Conservation (phyloP, 1,140 invertebrate species). For the Drosophila willistoni region DNA sequence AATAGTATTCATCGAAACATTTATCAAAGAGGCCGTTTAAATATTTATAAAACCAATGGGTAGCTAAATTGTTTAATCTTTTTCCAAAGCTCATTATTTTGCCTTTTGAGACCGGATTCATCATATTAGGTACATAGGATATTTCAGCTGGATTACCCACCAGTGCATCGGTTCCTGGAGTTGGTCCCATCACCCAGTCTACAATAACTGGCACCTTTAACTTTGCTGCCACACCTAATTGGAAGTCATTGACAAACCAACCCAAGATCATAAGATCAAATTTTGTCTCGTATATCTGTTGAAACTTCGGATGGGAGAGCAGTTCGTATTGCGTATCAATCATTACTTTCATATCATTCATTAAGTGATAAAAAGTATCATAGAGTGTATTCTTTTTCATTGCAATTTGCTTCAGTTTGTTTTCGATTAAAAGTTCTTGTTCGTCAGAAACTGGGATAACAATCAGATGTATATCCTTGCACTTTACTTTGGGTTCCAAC, state of each 20-base stretch:
- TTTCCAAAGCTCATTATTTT: slow-evolving; percentile 45
- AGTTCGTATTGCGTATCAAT: slow-evolving; percentile 56
- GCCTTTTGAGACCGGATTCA: background rate
- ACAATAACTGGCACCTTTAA: slow-evolving; percentile 66
- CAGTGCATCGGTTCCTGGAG: slow-evolving; percentile 23
- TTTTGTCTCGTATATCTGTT: slow-evolving; percentile 63
- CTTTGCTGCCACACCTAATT: slow-evolving; percentile 64
- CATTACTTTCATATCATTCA: slow-evolving; percentile 49
- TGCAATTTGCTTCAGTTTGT: slow-evolving; percentile 45
- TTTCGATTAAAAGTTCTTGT: slow-evolving; percentile 34
- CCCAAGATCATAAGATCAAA: slow-evolving; percentile 74
- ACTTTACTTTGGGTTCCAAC: slow-evolving; percentile 53
- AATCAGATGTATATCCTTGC: slow-evolving; percentile 64
- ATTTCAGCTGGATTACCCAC: slow-evolving; percentile 64
- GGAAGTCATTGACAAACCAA: slow-evolving; percentile 68
- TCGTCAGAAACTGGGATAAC: slow-evolving; percentile 53
- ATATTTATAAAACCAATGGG: slow-evolving; percentile 7
- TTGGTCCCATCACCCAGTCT: slow-evolving; percentile 48
- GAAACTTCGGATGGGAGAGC: slow-evolving; percentile 54
- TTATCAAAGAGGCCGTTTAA: background rate
- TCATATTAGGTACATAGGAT: slow-evolving; percentile 57
- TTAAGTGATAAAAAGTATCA: slow-evolving; percentile 27
- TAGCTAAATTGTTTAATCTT: slow-evolving; percentile 16
- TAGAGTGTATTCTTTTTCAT: slow-evolving; percentile 42
- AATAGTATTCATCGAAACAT: slow-evolving; percentile 4